phyloP scores from a whole-genome alignment of 1,140 invertebrate genomes.

The Vanessa tameamea region DNA sequence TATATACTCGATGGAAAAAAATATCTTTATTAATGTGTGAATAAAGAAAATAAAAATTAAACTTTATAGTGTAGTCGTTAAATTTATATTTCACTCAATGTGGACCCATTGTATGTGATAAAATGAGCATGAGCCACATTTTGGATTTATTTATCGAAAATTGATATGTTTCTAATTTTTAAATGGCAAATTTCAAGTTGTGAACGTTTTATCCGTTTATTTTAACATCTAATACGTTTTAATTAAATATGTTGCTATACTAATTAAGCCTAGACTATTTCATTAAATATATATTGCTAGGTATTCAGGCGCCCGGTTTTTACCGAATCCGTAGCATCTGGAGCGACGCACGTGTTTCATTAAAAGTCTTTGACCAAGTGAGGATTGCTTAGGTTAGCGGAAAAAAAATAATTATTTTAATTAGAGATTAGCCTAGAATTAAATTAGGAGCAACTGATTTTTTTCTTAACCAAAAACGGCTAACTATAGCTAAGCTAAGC shows the following conservation, averaged over 20 bases:
- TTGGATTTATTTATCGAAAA: no score
- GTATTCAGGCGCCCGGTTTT: constrained; percentile 22
- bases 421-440: neutral
- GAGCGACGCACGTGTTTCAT: constrained; percentile 13
- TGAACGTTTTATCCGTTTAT: neutral
- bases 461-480: neutral
- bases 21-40: no score
- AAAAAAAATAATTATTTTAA: constrained; percentile 11
- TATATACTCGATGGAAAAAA: no score
- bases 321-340: constrained; percentile 6
- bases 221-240: neutral
- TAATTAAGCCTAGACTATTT: neutral
- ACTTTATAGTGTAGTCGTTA: no score
- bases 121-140: no score
- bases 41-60: no score
- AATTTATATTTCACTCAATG: neutral
- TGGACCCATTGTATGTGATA: no score
- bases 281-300: neutral
- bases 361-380: constrained; percentile 12
- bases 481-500: no score
- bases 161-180: no score
- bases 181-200: neutral
- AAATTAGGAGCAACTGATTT: neutral
- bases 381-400: neutral
- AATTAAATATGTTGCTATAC: constrained; percentile 3